Conservation (phyloP, 2,113 vertebrate species). For the Machaerirhynchus nigripectus region DNA sequence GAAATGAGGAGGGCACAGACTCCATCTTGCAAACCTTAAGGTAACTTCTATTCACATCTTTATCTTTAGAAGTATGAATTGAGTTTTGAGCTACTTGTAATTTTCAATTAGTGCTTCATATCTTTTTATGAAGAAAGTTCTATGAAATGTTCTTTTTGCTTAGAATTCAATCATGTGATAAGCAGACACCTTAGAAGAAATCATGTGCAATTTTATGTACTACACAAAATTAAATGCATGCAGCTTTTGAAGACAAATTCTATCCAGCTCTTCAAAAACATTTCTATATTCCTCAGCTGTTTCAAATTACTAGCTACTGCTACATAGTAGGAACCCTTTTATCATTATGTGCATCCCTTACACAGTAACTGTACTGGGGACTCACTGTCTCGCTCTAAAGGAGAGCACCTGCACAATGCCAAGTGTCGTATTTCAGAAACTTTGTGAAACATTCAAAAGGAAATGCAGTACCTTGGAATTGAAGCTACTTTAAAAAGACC, state of each 20-base stretch:
- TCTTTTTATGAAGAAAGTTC: background rate
- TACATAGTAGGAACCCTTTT: background rate
- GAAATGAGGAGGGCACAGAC: background rate
- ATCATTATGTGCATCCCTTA: background rate
- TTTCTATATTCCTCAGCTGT: background rate
- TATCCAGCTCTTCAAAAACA: background rate
- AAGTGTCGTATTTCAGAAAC: background rate
- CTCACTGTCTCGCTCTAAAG: background rate
- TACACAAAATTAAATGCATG: background rate
- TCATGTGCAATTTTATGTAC: background rate
- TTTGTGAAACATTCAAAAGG: background rate
- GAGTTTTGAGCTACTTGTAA: background rate
- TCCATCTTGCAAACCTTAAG: background rate
- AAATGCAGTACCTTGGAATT: background rate
- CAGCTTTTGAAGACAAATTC: background rate
- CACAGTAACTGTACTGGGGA: background rate
- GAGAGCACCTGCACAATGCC: background rate
- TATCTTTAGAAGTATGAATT: background rate
- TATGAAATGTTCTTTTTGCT: background rate
- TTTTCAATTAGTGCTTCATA: background rate
- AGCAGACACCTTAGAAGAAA: background rate
- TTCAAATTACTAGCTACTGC: background rate
- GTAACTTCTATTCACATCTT: background rate
- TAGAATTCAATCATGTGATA: background rate
- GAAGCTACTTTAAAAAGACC: background rate